These are phyloP conservation scores for Nemurella pictetii DNA, from an alignment of 2,888 invertebrate species.

Conservation along the genomic window DNA sequence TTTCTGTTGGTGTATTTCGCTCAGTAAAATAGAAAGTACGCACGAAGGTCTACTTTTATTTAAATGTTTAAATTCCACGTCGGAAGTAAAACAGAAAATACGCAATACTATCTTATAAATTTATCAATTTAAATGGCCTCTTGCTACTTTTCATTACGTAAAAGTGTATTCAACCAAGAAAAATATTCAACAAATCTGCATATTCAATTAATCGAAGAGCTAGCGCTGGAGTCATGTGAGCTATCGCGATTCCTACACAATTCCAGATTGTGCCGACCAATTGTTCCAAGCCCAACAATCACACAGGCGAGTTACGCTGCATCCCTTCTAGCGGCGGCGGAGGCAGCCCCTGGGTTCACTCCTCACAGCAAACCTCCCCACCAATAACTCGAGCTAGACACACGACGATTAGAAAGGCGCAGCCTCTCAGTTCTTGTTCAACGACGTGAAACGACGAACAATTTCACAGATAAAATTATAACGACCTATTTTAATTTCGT, in stretches of 20 bases:
- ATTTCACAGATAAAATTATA: slow-evolving; percentile 28
- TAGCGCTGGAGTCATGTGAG: neutral
- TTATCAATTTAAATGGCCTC: neutral
- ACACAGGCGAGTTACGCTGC: neutral
- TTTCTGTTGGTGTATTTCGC: too few species aligned
- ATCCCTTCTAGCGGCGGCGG: neutral
- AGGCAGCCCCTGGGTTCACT: neutral
- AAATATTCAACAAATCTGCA: neutral
- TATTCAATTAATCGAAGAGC: neutral
- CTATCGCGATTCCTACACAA: neutral
- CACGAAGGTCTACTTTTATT: too few species aligned
- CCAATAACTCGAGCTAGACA: neutral
- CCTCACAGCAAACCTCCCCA: neutral
- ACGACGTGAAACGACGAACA: neutral
- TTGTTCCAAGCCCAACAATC: neutral
- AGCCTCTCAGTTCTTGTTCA: neutral
- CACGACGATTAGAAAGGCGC: neutral
- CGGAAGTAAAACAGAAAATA: too few species aligned
- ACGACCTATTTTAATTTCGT: slow-evolving; percentile 23
- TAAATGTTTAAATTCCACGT: too few species aligned
- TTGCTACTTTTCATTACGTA: neutral
- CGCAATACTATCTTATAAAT: neutral
- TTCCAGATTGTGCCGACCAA: neutral
- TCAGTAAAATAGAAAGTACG: too few species aligned
- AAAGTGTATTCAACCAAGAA: neutral